Conservation (phyloP, 92 coral and sea anemone genomes). For the Siderastrea siderea region DNA sequence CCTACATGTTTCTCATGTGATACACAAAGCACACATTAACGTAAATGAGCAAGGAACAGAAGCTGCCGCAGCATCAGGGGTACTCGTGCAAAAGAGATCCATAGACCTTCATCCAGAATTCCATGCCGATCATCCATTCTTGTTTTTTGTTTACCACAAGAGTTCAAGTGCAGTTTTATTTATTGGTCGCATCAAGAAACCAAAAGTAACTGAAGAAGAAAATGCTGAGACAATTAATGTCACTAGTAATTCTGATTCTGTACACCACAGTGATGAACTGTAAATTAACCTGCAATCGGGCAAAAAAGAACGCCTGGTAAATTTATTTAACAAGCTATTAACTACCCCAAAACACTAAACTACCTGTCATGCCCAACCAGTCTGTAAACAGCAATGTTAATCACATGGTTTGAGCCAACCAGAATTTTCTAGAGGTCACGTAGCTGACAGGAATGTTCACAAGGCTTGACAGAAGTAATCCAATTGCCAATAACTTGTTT, state of each 20-base stretch:
- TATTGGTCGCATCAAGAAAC: conserved; percentile 70
- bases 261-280: conserved; percentile 21
- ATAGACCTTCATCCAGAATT: conserved; percentile 81
- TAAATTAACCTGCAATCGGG: background rate
- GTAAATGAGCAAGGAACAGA: conserved; percentile 90
- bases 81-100: conserved; percentile 71
- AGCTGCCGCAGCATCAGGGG: conserved; percentile 91
- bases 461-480: too few relatives aligned
- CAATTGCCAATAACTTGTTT: too few relatives aligned
- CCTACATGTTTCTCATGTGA: conserved; percentile 77
- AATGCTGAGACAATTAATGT: background rate
- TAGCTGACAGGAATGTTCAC: too few relatives aligned
- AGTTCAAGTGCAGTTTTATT: conserved; percentile 77
- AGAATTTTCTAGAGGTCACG: too few relatives aligned
- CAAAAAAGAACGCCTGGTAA: background rate
- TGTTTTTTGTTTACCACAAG: conserved; percentile 83
- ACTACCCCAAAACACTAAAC: background rate
- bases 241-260: background rate
- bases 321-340: background rate
- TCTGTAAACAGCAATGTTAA: too few relatives aligned
- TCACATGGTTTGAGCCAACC: too few relatives aligned
- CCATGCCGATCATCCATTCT: conserved; percentile 89
- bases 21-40: conserved; percentile 85
- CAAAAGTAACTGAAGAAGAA: conserved; percentile 18
- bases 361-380: too few relatives aligned